These are phyloP conservation scores for Aleiodes leptofemur DNA, from an alignment of 2,888 invertebrate genomes.

Conservation along the genomic window DNA sequence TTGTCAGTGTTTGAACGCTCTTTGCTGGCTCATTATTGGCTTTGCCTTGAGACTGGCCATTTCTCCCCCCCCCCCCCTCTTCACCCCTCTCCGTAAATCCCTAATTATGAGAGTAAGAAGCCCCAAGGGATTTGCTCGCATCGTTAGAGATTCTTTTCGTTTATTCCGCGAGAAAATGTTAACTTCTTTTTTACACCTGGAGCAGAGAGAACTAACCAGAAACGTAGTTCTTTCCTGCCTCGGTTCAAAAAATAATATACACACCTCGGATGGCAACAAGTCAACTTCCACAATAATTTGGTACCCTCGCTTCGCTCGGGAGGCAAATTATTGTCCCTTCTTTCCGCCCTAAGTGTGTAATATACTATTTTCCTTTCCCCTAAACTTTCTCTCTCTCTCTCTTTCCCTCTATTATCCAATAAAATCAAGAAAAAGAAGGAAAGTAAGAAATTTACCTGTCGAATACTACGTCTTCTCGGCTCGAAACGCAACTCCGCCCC, in stretches of 20 bases:
- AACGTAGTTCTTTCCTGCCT: no score
- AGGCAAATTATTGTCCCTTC: no score
- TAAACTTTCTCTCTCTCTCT: slow-evolving; percentile 16
- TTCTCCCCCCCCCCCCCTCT: not conserved
- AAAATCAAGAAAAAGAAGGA: not conserved
- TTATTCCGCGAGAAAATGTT: not conserved
- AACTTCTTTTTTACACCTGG: no score
- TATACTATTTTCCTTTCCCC: not conserved
- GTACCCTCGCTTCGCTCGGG: no score
- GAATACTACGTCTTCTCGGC: slow-evolving; percentile 64
- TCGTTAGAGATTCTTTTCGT: slow-evolving; percentile 30
- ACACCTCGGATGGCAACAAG: no score
- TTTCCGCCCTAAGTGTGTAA: no score
- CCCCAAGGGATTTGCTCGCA: slow-evolving; percentile 28
- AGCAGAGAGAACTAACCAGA: no score
- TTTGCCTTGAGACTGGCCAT: slow-evolving; percentile 26
- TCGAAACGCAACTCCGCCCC: slow-evolving; percentile 62
- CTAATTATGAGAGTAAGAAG: slow-evolving; percentile 43
- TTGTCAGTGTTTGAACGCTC: slow-evolving; percentile 2
- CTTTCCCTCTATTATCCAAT: slow-evolving; percentile 7
- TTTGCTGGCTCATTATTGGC: not conserved
- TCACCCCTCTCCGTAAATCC: slow-evolving; percentile 25
- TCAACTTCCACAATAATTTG: no score
- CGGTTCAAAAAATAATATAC: no score
- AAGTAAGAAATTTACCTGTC: slow-evolving; percentile 63